Percentiles rank a stretch among this genome's conserved stretches.
These are phyloP conservation scores for Ramphastos sulfuratus DNA, from an alignment of 2,113 vertebrate species.

Conservation along the genomic window DNA sequence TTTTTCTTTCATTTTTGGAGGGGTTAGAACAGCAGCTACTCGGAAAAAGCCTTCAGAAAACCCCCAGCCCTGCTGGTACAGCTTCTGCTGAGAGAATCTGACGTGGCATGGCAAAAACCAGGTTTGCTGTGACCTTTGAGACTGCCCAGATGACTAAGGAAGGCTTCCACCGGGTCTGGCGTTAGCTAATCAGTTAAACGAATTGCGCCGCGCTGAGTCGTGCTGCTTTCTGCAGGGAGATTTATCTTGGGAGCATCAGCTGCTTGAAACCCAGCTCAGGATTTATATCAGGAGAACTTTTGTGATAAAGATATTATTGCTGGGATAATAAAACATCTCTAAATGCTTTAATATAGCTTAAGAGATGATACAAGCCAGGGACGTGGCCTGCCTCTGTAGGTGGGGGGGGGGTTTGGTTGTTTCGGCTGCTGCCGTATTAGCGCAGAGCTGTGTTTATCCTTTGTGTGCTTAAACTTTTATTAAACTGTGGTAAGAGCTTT, in stretches of 20 bases:
- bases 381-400: background rate
- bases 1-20: background rate
- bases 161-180: background rate
- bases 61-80: background rate
- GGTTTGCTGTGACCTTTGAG: constrained; percentile 10
- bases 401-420: background rate
- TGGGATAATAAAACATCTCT: background rate
- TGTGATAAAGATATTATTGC: background rate
- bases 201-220: background rate
- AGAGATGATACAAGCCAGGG: background rate
- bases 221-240: background rate
- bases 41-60: background rate
- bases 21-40: background rate
- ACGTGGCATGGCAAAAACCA: accelerated
- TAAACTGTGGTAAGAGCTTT: background rate
- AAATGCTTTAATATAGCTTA: background rate
- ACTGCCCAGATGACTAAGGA: background rate
- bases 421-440: background rate
- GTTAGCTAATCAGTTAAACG: background rate
- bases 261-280: background rate
- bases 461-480: background rate
- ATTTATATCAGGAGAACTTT: background rate
- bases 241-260: background rate
- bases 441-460: background rate
- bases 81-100: background rate